Evolutionary conservation across 2,888 invertebrate genomes (phyloP), one percentile per base, ranked within the genome.

Genomic region (Cheilosia variabilis): DNA sequence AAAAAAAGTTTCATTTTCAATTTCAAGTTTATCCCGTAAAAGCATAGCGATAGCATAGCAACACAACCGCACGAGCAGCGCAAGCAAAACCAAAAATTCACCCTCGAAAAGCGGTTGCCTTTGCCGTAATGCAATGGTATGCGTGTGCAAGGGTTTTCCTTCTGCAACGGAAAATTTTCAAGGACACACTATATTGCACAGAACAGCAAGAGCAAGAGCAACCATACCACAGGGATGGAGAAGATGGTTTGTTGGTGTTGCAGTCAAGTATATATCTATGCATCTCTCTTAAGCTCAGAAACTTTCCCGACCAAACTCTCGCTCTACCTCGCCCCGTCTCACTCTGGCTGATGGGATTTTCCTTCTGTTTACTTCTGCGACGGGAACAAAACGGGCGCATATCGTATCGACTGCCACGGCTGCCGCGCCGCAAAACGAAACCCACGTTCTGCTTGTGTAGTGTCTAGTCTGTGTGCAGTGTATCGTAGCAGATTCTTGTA

Each of bases 111-210:
- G 43, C 31, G n/a, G n/a, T 19, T n/a, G 13, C 5, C 41, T 22
- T n/a, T 19, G 13, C 5, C 41, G 2, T 2, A 37, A 17, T 78
- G 50, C 22, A n/a, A 15, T 13, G n/a, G 68, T 62, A 22, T 84
- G 66, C 15, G 75, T 84, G 57, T 57, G 47, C 69, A 84, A 76
- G 75, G 75, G 69, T 80, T 84, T 82, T 76, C 50, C 72, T 68
- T 81, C 68, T 81, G 86, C 86, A 86, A 81, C 86, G 86, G 86
- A 76, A 86, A 72, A 77, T 80, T 80, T 53, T 76, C 66, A 86
- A 76, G 76, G 80, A 71, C 80, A 76, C 57, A 22, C 22, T 41
- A 50, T 62, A 65, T 24, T 24, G 13, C 31, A 13, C 31, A 55
- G 19, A n/a, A 7, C 55, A 50, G 71, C 58, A 27, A 47, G 17